Evolutionary conservation across 2,888 invertebrate species (phyloP).

Genomic region (Tupiocoris notatus): DNA sequence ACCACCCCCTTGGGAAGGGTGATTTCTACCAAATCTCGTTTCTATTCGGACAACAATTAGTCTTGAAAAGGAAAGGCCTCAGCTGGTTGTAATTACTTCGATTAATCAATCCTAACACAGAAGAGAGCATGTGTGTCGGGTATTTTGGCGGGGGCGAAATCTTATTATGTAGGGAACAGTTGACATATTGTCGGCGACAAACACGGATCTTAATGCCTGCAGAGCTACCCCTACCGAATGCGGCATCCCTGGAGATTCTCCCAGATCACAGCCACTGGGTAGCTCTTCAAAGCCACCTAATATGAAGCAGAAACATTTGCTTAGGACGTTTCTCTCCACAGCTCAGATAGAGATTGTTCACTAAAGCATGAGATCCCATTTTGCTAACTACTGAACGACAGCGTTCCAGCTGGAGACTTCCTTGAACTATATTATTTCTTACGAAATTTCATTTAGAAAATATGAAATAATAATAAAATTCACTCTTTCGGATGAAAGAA

Average conservation of each 20-base stretch:
- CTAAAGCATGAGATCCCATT: neutral
- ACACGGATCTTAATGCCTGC: neutral
- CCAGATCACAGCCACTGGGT: neutral
- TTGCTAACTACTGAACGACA: too few relatives aligned
- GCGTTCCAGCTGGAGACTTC: too few relatives aligned
- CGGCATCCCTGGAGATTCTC: neutral
- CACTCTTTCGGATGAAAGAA: too few relatives aligned
- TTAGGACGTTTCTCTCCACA: neutral
- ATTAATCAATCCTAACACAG: constrained; percentile 55
- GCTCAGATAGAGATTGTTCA: neutral
- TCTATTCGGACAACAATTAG: constrained; percentile 48
- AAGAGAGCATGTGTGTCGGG: neutral
- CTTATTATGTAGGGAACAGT: constrained; percentile 43
- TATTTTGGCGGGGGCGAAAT: constrained; percentile 38
- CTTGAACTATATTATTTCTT: too few relatives aligned
- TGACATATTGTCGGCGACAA: constrained; percentile 42
- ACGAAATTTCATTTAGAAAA: too few relatives aligned
- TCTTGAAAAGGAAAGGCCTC: constrained; percentile 36
- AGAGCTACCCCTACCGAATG: neutral
- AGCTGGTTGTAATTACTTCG: constrained; percentile 57
- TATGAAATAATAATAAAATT: too few relatives aligned
- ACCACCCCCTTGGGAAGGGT: constrained; percentile 35
- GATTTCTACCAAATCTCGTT: constrained; percentile 48
- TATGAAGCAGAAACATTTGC: neutral
- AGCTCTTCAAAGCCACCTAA: neutral